Base-by-base conservation (phyloP, 1,140 invertebrate species). In the Batillaria attramentaria region DNA sequence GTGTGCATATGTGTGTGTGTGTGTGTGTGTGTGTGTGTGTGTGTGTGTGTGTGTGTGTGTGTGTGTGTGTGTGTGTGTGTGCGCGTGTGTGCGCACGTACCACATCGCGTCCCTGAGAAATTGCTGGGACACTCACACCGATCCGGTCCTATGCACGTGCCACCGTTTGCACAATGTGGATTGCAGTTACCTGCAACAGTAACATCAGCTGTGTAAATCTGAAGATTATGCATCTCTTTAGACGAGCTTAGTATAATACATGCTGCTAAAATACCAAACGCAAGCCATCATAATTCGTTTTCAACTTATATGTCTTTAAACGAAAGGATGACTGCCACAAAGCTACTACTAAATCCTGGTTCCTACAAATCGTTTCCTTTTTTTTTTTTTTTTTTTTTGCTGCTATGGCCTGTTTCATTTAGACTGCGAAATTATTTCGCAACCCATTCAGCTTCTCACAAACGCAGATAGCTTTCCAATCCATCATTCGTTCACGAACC, bases 141-240 rank as follows among this genome's bases (percentile, higher is more conserved):
- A 88, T 95, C 93, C 0, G 94, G 94, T 1, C 92, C 92, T 0
- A 94, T 84, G 84, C 95, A 97, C 20, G 95, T 94, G 0, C 96
- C 95, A 69, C 93, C 94, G 89, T 97, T 96, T 86, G 94, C 91
- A 87, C 95, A 97, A 4, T 92, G 90, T 0, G 94, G 93, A 18
- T 76, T 79, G 50, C 83, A 84, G 24, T 50, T 50, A 46, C 78
- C 83, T 84, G 75, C 50, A 81, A 77, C 41, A 69, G 41, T 66
- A 41, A 81, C n/a, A 13, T 37, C 18, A 31, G 6, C 24, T 50
- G 8, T 50, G 5, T 54, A 72, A 37, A 50, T 50, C 69, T 35
- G 24, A 57, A 43, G 33, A 18, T 13, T 37, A 31, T 60, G 37
- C n/a, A 43, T 24, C 18, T 16, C 31, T 43, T 46, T 54, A 28